Evolutionary conservation across 2,888 invertebrate species (phyloP), one percentile per base, ranked within the genome.

Genomic region (Amiota mariae): DNA sequence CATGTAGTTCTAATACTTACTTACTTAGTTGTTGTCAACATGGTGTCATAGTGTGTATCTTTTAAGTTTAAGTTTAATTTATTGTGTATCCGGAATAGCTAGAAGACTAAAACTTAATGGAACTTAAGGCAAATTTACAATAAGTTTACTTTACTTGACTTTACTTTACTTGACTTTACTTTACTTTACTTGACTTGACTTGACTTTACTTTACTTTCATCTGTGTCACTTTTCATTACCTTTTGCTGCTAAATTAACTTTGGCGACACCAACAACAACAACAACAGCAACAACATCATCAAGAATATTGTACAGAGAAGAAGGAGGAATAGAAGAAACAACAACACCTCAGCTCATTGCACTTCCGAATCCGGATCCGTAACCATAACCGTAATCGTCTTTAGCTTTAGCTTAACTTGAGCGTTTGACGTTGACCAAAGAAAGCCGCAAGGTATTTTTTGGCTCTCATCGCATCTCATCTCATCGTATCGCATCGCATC

Each of bases 341-440:
- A 61, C 54, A 36, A 48, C 15, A 18, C 75, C 73, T 70, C 15
- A 61, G 20, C 18, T 12, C 61, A 61, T 15, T 61, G 61, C 54
- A 54, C 54, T 15, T 54, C 54, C 54, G 36, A 11, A 18, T 64
- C 47, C 54, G 36, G 24, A 18, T 64, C 47, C 36, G 24, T 63
- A 10, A 36, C 36, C 36, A 36, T 36, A 36, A 36, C 36, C 36
- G 36, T 36, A 36, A 36, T 18, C 24, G 2, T 68, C 18, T 20
- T 51, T 68, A 20, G 12, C 68, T 15, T 67, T 10, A 49, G 48
- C 20, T 13, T 47, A 36, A 36, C 36, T 36, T 36, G 36, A 36
- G 36, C 36, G 8, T 36, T 36, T 36, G 36, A 36, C 36, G 36
- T 36, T 36, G 36, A n/a, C 54, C 54, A 51, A 12, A 51, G n/a